Conservation (phyloP, 2,797 vertebrate species). For the Danio kyathit region DNA sequence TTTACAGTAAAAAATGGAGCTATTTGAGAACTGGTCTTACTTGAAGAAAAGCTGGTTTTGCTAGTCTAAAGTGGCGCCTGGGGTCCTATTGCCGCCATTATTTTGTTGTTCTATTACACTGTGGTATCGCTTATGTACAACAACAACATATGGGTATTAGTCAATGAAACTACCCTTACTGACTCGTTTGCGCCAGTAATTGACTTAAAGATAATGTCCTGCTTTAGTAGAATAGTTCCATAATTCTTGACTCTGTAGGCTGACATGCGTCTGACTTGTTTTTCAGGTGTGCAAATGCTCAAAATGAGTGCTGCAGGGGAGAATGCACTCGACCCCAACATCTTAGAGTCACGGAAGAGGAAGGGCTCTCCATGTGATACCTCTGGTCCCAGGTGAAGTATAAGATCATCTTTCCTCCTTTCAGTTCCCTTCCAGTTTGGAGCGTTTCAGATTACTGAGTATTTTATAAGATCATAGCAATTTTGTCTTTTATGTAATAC, state of each 20-base stretch:
- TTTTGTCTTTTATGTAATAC: background rate
- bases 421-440: background rate
- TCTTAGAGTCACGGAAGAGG: slow-evolving; percentile 91
- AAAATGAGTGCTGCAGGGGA: slow-evolving; percentile 96
- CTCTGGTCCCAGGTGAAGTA: slow-evolving; percentile 86
- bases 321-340: slow-evolving; percentile 87
- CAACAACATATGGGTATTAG: background rate
- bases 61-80: background rate
- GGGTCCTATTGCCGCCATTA: background rate
- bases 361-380: slow-evolving; percentile 92
- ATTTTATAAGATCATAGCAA: background rate
- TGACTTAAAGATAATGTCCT: slow-evolving; percentile 22
- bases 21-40: slow-evolving; percentile 7
- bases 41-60: slow-evolving; percentile 27
- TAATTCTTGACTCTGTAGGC: slow-evolving; percentile 1
- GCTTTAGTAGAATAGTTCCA: slow-evolving; percentile 5
- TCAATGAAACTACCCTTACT: background rate
- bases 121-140: too few species aligned
- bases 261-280: slow-evolving; percentile 6
- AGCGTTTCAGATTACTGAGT: background rate
- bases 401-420: background rate
- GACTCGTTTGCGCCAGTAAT: background rate
- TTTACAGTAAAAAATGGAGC: background rate
- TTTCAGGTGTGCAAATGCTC: slow-evolving; percentile 86
- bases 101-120: background rate